Percentiles rank a stretch among this genome's conserved stretches.
Evolutionary conservation across 30 jellyfish, hydroid and myxozoan species (phyloP).

Genomic region (Turritopsis dohrnii): DNA sequence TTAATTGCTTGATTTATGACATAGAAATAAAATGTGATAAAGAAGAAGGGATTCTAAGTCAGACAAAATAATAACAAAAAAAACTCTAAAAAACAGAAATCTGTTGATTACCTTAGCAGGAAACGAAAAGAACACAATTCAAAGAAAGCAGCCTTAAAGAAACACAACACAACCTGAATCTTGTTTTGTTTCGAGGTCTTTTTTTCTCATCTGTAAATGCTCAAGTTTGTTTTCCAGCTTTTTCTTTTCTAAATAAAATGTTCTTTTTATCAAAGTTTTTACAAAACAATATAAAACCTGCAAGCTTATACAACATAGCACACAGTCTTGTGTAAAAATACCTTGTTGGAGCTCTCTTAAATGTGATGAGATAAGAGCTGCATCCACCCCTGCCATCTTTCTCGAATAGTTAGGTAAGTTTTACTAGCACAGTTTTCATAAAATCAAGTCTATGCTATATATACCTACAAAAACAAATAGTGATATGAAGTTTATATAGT

Average conservation of each 20-base stretch:
- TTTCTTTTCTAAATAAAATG: constrained; percentile 15
- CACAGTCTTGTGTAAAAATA: neutral
- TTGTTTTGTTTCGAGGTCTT: constrained; percentile 13
- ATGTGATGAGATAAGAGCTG: constrained; percentile 12
- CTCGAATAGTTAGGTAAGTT: neutral
- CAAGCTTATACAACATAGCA: neutral
- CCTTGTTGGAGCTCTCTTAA: constrained; percentile 7
- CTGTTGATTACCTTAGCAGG: too few relatives aligned
- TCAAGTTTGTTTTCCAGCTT: constrained; percentile 29
- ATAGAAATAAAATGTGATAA: too few relatives aligned
- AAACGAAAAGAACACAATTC: neutral
- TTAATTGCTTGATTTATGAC: too few relatives aligned
- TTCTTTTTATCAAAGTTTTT: neutral
- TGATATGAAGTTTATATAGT: too few relatives aligned
- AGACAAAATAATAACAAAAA: too few relatives aligned
- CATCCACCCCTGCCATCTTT: constrained; percentile 1
- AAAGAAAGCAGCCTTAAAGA: neutral
- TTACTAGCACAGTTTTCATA: neutral
- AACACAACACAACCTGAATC: constrained; percentile 5
- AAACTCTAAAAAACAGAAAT: too few relatives aligned
- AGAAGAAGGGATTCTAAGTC: too few relatives aligned
- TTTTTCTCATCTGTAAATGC: constrained; percentile 17
- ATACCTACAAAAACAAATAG: neutral
- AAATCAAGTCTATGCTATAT: neutral
- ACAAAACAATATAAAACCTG: neutral